These are phyloP conservation scores for Hydrotaea cyrtoneurina DNA, from an alignment of 2,888 invertebrate genomes.

Conservation along the genomic window DNA sequence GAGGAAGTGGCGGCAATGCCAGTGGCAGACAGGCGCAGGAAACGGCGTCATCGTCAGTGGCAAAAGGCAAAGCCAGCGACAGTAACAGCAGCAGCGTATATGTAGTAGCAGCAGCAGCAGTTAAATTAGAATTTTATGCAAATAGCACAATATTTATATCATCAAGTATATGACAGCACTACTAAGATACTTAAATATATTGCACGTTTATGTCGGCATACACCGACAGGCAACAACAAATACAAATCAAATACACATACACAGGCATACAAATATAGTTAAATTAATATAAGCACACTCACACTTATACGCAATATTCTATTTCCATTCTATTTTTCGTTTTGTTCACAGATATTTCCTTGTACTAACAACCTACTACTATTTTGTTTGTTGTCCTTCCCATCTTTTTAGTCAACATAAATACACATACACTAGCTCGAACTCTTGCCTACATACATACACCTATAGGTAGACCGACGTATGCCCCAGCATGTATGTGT, in stretches of 20 bases:
- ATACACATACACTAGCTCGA: neutral
- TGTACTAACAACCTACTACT: neutral
- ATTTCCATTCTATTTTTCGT: neutral
- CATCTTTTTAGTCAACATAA: neutral
- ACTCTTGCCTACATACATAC: neutral
- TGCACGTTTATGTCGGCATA: conserved; percentile 29
- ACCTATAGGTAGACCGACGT: neutral
- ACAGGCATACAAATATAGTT: neutral
- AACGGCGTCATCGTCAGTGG: neutral
- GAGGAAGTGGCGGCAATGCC: conserved; percentile 56
- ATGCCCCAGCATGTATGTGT: neutral
- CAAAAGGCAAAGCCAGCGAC: conserved; percentile 30
- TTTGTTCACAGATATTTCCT: conserved; percentile 4
- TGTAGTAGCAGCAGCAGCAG: conserved; percentile 59
- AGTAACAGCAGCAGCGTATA: conserved; percentile 38
- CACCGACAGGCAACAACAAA: neutral
- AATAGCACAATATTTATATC: conserved; percentile 72
- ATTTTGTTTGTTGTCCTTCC: neutral
- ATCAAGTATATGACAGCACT: conserved; percentile 65
- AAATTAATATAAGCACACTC: neutral
- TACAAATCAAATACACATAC: neutral
- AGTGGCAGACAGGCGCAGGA: conserved; percentile 23
- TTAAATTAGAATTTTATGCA: conserved; percentile 79
- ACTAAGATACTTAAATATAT: conserved; percentile 56
- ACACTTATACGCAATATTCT: neutral